These are phyloP conservation scores for Carollia perspicillata DNA, from an alignment of 2,113 vertebrate genomes.

Conservation along the genomic window DNA sequence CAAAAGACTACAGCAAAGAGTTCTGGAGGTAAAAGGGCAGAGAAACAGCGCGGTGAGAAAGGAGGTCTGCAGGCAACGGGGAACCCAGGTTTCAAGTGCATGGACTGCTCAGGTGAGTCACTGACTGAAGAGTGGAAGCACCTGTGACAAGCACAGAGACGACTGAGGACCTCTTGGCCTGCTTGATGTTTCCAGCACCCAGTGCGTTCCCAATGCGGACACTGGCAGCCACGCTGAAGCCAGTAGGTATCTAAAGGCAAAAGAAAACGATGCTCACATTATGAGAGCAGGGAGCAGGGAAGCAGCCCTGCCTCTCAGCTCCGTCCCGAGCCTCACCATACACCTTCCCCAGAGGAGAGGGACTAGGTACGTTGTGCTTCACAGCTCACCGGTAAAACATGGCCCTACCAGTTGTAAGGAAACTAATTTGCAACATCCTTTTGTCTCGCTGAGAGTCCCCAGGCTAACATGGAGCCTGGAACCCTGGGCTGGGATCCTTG, in stretches of 20 bases:
- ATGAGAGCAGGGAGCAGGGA: neutral
- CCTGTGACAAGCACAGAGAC: conserved; percentile 86
- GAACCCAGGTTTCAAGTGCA: neutral
- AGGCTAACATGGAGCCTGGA: neutral
- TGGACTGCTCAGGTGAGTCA: rapidly evolving
- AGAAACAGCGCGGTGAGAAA: neutral
- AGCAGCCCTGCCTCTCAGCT: neutral
- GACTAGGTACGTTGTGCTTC: rapidly evolving
- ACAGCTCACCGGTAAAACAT: neutral
- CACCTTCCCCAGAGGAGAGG: neutral
- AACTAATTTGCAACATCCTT: neutral
- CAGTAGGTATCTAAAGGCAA: conserved; percentile 86
- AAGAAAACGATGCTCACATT: neutral
- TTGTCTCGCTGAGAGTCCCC: neutral
- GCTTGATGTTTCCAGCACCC: conserved; percentile 87
- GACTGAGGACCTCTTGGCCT: conserved; percentile 86
- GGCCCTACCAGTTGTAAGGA: neutral
- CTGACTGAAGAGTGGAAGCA: conserved; percentile 60
- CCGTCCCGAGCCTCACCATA: neutral
- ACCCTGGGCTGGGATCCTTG: neutral
- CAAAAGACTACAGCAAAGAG: conserved; percentile 84
- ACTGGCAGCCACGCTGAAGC: conserved; percentile 87
- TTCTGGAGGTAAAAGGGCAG: conserved; percentile 72
- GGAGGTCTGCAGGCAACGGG: neutral
- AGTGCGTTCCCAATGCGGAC: conserved; percentile 93